Conservation (phyloP, 1,140 invertebrate genomes). For the Cecropterus lyciades region DNA sequence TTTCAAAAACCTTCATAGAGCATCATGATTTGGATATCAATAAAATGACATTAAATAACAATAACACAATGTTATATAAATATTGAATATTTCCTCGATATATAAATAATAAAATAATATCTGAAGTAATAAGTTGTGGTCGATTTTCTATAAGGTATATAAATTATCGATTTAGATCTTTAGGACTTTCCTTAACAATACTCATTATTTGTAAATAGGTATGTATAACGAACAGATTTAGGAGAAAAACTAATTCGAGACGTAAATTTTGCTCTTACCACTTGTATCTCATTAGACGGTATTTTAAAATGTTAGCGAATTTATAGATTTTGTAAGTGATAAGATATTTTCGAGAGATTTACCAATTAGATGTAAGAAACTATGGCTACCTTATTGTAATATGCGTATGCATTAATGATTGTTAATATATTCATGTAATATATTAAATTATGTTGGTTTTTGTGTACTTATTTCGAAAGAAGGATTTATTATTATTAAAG, state of each 20-base stretch:
- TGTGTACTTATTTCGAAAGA: slow-evolving; percentile 69
- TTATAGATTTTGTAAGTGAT: slow-evolving; percentile 76
- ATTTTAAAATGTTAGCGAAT: slow-evolving; percentile 82
- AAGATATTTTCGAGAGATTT: slow-evolving; percentile 78
- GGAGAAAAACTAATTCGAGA: slow-evolving; percentile 64
- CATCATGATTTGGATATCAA: too few species aligned
- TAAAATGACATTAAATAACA: too few species aligned
- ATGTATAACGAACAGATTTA: slow-evolving; percentile 55
- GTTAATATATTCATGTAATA: slow-evolving; percentile 82
- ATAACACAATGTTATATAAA: too few species aligned
- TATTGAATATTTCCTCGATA: slow-evolving; percentile 27
- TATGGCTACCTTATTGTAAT: slow-evolving; percentile 77
- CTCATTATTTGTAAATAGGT: slow-evolving; percentile 79
- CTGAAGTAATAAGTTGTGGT: slow-evolving; percentile 1
- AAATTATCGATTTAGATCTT: slow-evolving; percentile 50
- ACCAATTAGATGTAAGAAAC: slow-evolving; percentile 79
- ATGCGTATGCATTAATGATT: slow-evolving; percentile 75
- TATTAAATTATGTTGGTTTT: slow-evolving; percentile 75
- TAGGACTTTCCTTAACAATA: slow-evolving; percentile 73
- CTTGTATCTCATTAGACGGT: slow-evolving; percentile 83
- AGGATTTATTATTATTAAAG: slow-evolving; percentile 64
- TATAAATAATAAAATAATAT: slow-evolving; percentile 3
- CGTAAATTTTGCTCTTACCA: slow-evolving; percentile 75
- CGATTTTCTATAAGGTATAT: slow-evolving; percentile 18
- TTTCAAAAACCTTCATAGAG: too few species aligned